Evolutionary conservation across 2,888 invertebrate genomes (phyloP).

Genomic region (Erebia epiphron): DNA sequence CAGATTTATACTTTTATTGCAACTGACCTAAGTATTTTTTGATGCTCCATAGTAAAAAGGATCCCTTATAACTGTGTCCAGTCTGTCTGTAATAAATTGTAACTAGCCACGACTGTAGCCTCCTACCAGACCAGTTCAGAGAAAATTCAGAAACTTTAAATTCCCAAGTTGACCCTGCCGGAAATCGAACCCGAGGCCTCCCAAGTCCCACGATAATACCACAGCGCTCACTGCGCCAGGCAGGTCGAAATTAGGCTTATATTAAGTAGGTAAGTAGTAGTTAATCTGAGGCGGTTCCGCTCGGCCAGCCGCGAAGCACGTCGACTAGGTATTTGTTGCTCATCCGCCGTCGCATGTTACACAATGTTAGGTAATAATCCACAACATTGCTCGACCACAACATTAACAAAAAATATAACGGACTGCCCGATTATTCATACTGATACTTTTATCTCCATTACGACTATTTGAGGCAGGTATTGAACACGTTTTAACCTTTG

Average conservation of each 20-base stretch:
- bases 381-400: background rate
- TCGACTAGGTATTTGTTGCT: background rate
- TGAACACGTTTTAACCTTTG: no score
- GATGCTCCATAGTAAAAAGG: no score
- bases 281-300: constrained; percentile 8
- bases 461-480: no score
- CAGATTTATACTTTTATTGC: background rate
- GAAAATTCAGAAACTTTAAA: background rate
- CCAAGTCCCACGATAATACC: background rate
- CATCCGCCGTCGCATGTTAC: background rate
- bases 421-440: background rate
- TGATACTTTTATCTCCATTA: no score
- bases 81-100: no score
- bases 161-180: background rate
- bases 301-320: background rate
- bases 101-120: no score
- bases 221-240: background rate
- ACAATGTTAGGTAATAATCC: constrained; percentile 10
- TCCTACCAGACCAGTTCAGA: no score
- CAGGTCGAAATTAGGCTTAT: background rate
- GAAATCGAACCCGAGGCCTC: background rate
- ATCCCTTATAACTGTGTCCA: no score
- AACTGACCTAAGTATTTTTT: background rate
- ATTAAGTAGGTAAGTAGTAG: background rate
- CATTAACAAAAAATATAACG: constrained; percentile 3